A percentile compares a stretch with the other conserved stretches of the same genome.
Evolutionary conservation across 2,888 invertebrate species (phyloP).

Genomic region (Drosophila monieri): DNA sequence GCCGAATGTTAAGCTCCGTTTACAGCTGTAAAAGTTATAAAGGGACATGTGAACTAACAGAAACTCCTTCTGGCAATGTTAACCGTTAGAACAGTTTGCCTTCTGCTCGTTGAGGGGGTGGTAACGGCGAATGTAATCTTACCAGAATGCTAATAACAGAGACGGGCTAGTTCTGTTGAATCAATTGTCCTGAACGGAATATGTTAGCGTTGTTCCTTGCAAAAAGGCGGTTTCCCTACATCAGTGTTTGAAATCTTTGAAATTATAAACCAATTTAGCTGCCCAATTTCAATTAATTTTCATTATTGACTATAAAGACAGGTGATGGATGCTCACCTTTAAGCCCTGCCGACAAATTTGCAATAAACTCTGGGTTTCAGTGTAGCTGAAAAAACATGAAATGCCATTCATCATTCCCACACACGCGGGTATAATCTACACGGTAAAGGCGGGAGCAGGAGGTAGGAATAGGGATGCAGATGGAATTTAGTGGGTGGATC

Average conservation of each 20-base stretch:
- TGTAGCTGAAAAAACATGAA: conserved; percentile 55
- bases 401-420: conserved; percentile 73
- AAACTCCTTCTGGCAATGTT: conserved; percentile 33
- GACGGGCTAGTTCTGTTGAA: not conserved
- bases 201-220: not conserved
- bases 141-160: conserved; percentile 6
- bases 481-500: not conserved
- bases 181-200: not conserved
- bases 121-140: not conserved
- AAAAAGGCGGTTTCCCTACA: not conserved
- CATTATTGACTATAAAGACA: conserved; percentile 10
- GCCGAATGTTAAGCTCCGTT: not conserved
- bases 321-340: conserved; percentile 60
- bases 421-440: conserved; percentile 23
- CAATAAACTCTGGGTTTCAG: conserved; percentile 62
- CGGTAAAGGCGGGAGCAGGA: not conserved
- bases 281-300: conserved; percentile 30
- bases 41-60: conserved; percentile 32
- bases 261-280: not conserved
- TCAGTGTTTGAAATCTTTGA: not conserved
- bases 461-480: not conserved
- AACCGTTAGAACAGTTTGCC: conserved; percentile 72
- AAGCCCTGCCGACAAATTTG: conserved; percentile 48
- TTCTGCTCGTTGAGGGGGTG: not conserved
- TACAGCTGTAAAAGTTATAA: conserved; percentile 13